Conservation (phyloP, 64 coral and sea anemone species). For the Anthopleura sola region DNA sequence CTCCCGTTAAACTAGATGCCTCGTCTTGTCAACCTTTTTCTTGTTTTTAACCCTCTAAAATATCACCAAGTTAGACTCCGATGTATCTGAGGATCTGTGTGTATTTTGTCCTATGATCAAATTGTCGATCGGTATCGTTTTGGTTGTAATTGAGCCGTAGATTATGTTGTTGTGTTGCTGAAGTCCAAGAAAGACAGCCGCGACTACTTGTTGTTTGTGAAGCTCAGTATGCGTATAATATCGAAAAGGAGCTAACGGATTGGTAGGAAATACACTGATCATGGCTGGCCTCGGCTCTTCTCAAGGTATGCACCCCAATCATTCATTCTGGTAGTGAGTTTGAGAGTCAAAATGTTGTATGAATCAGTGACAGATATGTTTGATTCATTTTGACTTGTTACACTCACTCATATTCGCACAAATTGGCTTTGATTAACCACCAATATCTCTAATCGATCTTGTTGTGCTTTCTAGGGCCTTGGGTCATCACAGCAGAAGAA, state of each 20-base stretch:
- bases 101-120: neutral
- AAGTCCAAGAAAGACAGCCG: neutral
- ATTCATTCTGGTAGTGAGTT: neutral
- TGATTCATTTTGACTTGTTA: neutral
- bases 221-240: conserved; percentile 1
- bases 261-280: neutral
- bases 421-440: neutral
- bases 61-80: neutral
- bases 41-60: neutral
- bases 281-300: conserved; percentile 22
- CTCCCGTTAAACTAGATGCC: neutral
- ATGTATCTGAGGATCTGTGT: neutral
- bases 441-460: neutral
- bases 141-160: neutral
- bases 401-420: neutral
- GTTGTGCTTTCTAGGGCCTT: conserved; percentile 23
- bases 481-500: conserved; percentile 91
- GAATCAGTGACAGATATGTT: neutral
- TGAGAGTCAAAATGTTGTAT: neutral
- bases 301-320: neutral
- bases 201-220: neutral
- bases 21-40: neutral
- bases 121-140: neutral
- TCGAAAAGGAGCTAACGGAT: neutral
- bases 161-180: neutral